Evolutionary conservation across 2,797 vertebrate species (phyloP), one percentile per base, ranked within the genome.

Genomic region (Dallia pectoralis): DNA sequence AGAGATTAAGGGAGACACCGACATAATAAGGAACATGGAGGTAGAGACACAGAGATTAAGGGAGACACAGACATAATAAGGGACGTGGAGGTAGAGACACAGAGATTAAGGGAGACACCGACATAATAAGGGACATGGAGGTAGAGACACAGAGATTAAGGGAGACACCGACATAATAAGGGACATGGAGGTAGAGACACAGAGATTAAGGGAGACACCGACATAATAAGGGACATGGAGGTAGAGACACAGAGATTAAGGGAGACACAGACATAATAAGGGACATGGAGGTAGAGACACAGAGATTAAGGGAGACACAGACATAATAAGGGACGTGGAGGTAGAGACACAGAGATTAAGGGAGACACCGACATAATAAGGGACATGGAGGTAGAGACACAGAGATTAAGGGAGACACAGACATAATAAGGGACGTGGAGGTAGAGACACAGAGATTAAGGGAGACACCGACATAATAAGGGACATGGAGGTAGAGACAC

Each of bases 41-140:
- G 44, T 12, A 33, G 36, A 67, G 40, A 44, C 36, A 33, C 4
- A 22, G 30, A 33, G 32, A 33, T 70, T 48, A 19, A 59, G 11
- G 68, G 8, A 40, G 9, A 6, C 36, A 65, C 30, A 32, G 33
- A 66, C 14, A 51, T n/a, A n/a, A n/a, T n/a, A n/a, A n/a, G n/a
- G n/a, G n/a, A n/a, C n/a, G n/a, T n/a, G n/a, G 68, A 71, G 79
- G 32, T 78, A 30, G 29, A 71, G 51, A 68, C 49, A 33, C 18
- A 66, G 32, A 66, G 64, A 22, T 9, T 12, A 40, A 47, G 66
- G 48, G 66, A 67, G 33, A n/a, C n/a, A n/a, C n/a, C n/a, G n/a
- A n/a, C n/a, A n/a, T n/a, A n/a, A n/a, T n/a, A n/a, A n/a, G n/a
- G n/a, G n/a, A n/a, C n/a, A n/a, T n/a, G n/a, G n/a, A n/a, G n/a